phyloP scores from a whole-genome alignment of 2,797 vertebrate species.

The Chloroceryle amazona region DNA sequence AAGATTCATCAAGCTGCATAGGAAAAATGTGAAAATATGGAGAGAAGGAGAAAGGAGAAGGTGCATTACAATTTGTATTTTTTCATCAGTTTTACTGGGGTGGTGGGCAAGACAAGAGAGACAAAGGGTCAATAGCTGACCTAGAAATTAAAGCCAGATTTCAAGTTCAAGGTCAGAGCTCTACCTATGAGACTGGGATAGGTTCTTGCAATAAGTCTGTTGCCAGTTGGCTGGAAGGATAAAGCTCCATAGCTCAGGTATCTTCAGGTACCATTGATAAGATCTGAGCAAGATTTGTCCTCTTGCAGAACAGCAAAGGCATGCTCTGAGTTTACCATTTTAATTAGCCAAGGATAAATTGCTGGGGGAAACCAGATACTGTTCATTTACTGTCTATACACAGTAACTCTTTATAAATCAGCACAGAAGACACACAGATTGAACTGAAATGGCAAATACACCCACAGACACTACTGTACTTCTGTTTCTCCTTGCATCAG shows the following conservation, averaged over 20 bases:
- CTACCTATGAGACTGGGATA: neutral
- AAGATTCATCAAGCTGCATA: neutral
- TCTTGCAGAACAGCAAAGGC: neutral
- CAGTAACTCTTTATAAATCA: neutral
- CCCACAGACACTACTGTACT: neutral
- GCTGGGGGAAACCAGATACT: neutral
- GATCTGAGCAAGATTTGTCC: neutral
- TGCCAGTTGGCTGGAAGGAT: neutral
- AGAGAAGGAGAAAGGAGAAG: neutral
- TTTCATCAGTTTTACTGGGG: neutral
- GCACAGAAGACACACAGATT: neutral
- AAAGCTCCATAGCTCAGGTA: rapidly evolving
- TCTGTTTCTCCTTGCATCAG: neutral
- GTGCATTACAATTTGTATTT: neutral
- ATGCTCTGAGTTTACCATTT: neutral
- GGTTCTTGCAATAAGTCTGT: neutral
- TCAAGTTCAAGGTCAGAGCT: neutral
- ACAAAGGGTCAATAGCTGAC: neutral
- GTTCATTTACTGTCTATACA: neutral
- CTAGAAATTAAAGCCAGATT: neutral
- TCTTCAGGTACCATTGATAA: neutral
- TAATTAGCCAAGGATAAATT: neutral
- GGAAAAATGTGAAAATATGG: neutral
- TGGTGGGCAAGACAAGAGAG: neutral
- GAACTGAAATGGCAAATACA: neutral